Conservation (phyloP, 2,113 vertebrate genomes). For the Glaucidium brasilianum region DNA sequence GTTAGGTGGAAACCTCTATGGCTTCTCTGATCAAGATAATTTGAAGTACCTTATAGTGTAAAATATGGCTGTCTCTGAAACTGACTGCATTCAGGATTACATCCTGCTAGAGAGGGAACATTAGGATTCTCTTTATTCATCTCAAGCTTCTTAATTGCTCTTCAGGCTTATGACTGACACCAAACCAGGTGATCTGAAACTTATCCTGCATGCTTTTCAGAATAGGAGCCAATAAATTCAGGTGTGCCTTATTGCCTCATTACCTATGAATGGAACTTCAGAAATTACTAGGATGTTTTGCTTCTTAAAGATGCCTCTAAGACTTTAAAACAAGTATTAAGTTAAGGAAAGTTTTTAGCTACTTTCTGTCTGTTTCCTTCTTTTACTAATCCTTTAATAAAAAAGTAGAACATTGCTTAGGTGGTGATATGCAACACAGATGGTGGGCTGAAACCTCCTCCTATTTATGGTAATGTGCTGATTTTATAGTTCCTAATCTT, state of each 20-base stretch:
- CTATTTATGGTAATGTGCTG: neutral
- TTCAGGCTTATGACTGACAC: neutral
- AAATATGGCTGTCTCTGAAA: neutral
- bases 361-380: conserved; percentile 1
- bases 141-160: neutral
- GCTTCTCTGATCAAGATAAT: neutral
- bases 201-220: neutral
- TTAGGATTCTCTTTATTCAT: neutral
- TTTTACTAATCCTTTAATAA: neutral
- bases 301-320: neutral
- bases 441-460: neutral
- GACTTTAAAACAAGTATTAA: neutral
- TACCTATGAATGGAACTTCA: neutral
- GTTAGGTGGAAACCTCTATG: neutral
- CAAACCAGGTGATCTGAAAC: neutral
- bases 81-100: neutral
- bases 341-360: neutral
- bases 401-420: neutral
- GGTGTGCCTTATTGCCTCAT: neutral
- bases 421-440: neutral
- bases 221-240: neutral
- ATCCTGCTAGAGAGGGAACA: neutral
- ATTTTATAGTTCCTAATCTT: neutral
- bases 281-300: neutral
- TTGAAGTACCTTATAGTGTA: neutral